Conservation (phyloP, 30 jellyfish, hydroid and myxozoan species). For the Hydra vulgaris region DNA sequence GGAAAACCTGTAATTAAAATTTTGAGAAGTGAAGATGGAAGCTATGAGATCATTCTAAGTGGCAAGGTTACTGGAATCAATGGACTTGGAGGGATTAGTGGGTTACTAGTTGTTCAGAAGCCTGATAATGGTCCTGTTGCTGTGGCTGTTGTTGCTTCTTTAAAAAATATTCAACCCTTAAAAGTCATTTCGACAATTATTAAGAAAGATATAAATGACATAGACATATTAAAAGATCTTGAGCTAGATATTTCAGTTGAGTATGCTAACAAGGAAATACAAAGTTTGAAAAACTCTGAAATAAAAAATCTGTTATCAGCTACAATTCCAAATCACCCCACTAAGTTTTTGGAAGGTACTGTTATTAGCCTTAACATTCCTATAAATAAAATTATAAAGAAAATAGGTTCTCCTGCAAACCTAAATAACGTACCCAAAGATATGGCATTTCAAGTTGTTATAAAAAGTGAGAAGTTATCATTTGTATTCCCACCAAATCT, state of each 20-base stretch:
- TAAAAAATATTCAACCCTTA: conserved; percentile 44
- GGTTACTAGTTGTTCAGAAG: conserved; percentile 49
- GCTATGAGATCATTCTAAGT: conserved; percentile 44
- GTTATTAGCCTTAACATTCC: conserved; percentile 46
- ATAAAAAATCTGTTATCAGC: conserved; percentile 24
- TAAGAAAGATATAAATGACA: conserved; percentile 41
- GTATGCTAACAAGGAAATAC: conserved; percentile 47
- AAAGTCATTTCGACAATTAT: conserved; percentile 33
- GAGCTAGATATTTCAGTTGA: conserved; percentile 37
- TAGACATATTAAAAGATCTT: conserved; percentile 47
- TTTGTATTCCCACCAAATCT: conserved; percentile 48
- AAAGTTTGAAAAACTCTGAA: conserved; percentile 27
- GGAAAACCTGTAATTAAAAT: conserved; percentile 44
- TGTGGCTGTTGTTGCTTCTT: conserved; percentile 43
- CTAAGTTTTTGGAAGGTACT: conserved; percentile 48
- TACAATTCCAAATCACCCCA: conserved; percentile 22
- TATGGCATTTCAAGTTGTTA: conserved; percentile 26
- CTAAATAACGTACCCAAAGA: conserved; percentile 49
- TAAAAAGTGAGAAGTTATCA: conserved; percentile 29
- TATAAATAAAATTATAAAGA: conserved; percentile 35
- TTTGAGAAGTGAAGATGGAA: conserved; percentile 41
- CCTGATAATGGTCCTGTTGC: conserved; percentile 26
- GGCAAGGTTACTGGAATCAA: conserved; percentile 36
- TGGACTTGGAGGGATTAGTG: conserved; percentile 34
- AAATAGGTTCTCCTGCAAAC: conserved; percentile 15